Base-by-base conservation (phyloP, 2,888 invertebrate species). In the Agonum fuliginosum region DNA sequence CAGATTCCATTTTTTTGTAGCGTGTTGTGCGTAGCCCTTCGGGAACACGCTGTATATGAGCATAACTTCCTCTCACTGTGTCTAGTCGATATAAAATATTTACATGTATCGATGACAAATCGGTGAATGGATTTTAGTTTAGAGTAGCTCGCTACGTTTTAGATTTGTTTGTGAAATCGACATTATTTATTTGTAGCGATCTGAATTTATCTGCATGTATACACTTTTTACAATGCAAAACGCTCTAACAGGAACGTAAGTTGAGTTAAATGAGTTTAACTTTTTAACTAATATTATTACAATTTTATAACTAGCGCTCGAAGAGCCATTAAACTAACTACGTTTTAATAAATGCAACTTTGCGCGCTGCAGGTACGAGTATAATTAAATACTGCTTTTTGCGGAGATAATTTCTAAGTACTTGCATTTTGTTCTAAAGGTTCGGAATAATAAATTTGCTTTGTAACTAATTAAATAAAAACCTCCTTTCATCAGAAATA, bases 21-120 rank as follows among this genome's bases (percentile, higher is more conserved):
- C n/a, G n/a, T n/a, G n/a, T n/a, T n/a, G n/a, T n/a, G n/a, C n/a
- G n/a, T n/a, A n/a, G n/a, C n/a, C n/a, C n/a, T n/a, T n/a, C n/a
- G 12, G 43, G 14, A 14, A 2, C 10, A 37, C 2, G 6, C n/a
- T 48, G 19, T 19, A 48, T 48, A 12, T 17, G 2, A 48, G 22
- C 20, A 51, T 6, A 51, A 5, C 12, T 43, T 5, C 43, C 1
- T 14, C 5, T 14, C 5, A n/a, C 14, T 62, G 19, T 17, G 10
- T 3, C 41, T 20, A n/a, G 20, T 41, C 14, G n/a, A 67, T 41
- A 67, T 67, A 67, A 17, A 67, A 67, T 67, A 67, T 67, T 67
- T 67, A 67, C 67, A 67, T 22, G 41, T 67, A 67, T 67, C 67
- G 67, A 67, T 67, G 41, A 67, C 67, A 67, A 67, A 67, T 67